phyloP scores from a whole-genome alignment of 2,797 vertebrate species.

The Rhadinocentrus ornatus region DNA sequence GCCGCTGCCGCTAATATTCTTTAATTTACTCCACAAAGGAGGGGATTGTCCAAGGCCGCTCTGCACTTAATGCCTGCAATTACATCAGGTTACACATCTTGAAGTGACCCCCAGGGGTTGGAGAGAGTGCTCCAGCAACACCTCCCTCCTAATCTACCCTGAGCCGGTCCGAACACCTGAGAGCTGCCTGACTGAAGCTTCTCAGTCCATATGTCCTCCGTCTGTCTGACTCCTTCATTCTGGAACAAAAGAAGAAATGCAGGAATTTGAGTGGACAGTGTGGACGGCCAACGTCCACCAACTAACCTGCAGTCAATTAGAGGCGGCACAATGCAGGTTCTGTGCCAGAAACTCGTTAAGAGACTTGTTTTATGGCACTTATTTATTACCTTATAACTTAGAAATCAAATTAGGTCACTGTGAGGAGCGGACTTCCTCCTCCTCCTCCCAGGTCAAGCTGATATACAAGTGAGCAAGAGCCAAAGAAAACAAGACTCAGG shows the following conservation, averaged over 20 bases:
- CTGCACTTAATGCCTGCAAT: constrained; percentile 76
- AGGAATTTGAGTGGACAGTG: constrained; percentile 63
- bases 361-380: constrained; percentile 76
- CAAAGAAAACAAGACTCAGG: constrained; percentile 71
- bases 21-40: constrained; percentile 74
- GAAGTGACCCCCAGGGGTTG: constrained; percentile 68
- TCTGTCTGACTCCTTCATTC: constrained; percentile 58
- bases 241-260: constrained; percentile 64
- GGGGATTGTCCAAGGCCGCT: constrained; percentile 62
- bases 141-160: constrained; percentile 55
- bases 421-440: constrained; percentile 47
- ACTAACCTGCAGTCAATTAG: constrained; percentile 79
- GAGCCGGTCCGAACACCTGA: constrained; percentile 66
- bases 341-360: constrained; percentile 62
- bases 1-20: constrained; percentile 62
- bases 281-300: constrained; percentile 49
- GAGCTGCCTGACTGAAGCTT: constrained; percentile 32
- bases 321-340: constrained; percentile 71
- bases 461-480: constrained; percentile 66
- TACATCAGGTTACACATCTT: constrained; percentile 81
- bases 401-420: constrained; percentile 83
- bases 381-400: constrained; percentile 82
- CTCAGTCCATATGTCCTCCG: constrained; percentile 29
- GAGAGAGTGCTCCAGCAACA: constrained; percentile 37
- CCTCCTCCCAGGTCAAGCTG: constrained; percentile 45